phyloP scores from a whole-genome alignment of 2,113 vertebrate species.

The Deroptyus accipitrinus region DNA sequence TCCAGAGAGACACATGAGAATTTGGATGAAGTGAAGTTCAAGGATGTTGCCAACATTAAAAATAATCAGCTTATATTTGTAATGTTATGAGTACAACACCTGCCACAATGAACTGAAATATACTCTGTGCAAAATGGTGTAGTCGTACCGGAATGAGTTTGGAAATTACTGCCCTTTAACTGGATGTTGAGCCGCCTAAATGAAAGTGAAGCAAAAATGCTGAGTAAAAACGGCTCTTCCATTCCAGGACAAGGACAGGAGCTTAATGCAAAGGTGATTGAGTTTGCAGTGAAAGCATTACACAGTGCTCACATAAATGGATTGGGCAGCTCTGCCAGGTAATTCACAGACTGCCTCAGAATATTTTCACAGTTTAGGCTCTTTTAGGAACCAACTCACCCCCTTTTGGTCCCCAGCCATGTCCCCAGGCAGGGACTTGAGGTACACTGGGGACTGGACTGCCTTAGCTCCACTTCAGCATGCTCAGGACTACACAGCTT shows the following conservation, averaged over 20 bases:
- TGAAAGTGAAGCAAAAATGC: neutral
- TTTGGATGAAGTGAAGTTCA: neutral
- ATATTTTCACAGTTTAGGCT: neutral
- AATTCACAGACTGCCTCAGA: neutral
- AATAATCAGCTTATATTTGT: neutral
- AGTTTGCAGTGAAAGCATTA: neutral
- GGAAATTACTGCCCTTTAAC: neutral
- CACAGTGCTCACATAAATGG: neutral
- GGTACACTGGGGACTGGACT: neutral
- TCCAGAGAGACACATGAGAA: neutral
- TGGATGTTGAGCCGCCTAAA: fast-evolving
- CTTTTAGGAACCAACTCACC: neutral
- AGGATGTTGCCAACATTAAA: neutral
- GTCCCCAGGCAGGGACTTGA: neutral
- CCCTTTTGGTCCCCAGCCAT: fast-evolving
- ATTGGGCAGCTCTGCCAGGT: neutral
- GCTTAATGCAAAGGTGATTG: fast-evolving
- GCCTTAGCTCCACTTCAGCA: neutral
- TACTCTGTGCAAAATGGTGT: neutral
- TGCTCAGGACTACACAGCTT: neutral
- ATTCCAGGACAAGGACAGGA: neutral
- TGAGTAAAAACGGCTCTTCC: neutral
- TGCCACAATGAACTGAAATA: neutral
- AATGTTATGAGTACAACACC: neutral
- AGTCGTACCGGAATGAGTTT: neutral